A percentile compares a stretch with the other conserved stretches of the same genome.
These are phyloP conservation scores for Melikaiella ostensackeni DNA, from an alignment of 2,888 invertebrate species.

Conservation along the genomic window DNA sequence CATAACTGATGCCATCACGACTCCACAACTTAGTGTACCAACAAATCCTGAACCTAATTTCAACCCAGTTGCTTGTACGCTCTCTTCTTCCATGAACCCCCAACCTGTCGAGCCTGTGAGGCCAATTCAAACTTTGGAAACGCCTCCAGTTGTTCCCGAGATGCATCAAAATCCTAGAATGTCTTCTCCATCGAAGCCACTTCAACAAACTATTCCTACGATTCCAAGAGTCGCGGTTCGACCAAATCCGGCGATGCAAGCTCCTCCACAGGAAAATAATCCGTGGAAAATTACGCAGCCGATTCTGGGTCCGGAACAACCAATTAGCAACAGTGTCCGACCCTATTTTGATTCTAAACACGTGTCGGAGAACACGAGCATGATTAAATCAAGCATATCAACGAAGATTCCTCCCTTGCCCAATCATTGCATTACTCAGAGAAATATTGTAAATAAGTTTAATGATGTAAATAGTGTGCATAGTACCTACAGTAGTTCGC, in stretches of 20 bases:
- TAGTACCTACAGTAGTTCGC: constrained; percentile 62
- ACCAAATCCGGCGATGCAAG: constrained; percentile 69
- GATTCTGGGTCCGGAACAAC: constrained; percentile 64
- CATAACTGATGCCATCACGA: constrained; percentile 57
- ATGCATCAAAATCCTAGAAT: constrained; percentile 44
- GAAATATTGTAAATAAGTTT: constrained; percentile 65
- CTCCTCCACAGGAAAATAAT: constrained; percentile 57
- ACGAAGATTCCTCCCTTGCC: constrained; percentile 69
- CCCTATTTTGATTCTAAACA: constrained; percentile 74
- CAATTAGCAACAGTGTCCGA: constrained; percentile 65
- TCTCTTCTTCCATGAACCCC: constrained; percentile 55
- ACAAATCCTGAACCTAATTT: constrained; percentile 56
- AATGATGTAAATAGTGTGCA: constrained; percentile 66
- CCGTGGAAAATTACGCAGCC: constrained; percentile 69
- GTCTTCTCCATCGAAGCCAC: constrained; percentile 56
- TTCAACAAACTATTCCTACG: constrained; percentile 61
- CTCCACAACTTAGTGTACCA: constrained; percentile 61
- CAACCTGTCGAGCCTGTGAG: constrained; percentile 58
- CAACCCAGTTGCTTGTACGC: constrained; percentile 57
- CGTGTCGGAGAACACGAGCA: constrained; percentile 73
- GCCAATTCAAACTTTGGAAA: constrained; percentile 58
- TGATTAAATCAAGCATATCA: constrained; percentile 73
- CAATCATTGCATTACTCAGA: constrained; percentile 68
- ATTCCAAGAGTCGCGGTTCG: constrained; percentile 73
- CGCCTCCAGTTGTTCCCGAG: constrained; percentile 40